These are phyloP conservation scores for Tenthredo amoena DNA, from an alignment of 2,888 invertebrate species.

Conservation along the genomic window DNA sequence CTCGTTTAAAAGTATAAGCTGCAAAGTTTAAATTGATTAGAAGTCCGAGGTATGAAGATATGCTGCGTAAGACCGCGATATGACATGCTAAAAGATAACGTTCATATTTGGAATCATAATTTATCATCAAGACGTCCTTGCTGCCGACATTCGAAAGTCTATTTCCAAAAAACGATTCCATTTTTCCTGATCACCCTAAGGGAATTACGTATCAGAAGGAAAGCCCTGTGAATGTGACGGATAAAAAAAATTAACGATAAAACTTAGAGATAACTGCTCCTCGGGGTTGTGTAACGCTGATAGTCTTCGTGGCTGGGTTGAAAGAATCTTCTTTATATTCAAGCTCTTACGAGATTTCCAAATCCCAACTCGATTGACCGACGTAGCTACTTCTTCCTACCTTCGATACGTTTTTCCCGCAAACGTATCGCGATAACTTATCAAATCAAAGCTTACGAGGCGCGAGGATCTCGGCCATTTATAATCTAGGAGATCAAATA, in stretches of 20 bases:
- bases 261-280: slow-evolving; percentile 41
- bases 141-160: neutral
- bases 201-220: slow-evolving; percentile 14
- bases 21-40: neutral
- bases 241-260: slow-evolving; percentile 41
- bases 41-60: neutral
- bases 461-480: neutral
- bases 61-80: neutral
- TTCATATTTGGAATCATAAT: neutral
- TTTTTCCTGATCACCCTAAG: slow-evolving; percentile 24
- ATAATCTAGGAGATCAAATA: neutral
- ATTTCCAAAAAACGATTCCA: slow-evolving; percentile 27
- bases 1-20: neutral
- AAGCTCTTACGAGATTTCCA: slow-evolving; percentile 30
- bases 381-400: neutral
- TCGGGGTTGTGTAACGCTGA: slow-evolving; percentile 39
- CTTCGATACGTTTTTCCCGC: slow-evolving; percentile 1
- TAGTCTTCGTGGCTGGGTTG: slow-evolving; percentile 38
- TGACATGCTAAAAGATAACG: neutral
- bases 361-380: slow-evolving; percentile 34
- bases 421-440: slow-evolving; percentile 38
- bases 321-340: slow-evolving; percentile 43
- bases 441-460: neutral
- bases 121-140: slow-evolving; percentile 11
- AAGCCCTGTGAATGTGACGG: slow-evolving; percentile 21